Conservation (phyloP, 2,797 vertebrate species). For the Champsocephalus esox region DNA sequence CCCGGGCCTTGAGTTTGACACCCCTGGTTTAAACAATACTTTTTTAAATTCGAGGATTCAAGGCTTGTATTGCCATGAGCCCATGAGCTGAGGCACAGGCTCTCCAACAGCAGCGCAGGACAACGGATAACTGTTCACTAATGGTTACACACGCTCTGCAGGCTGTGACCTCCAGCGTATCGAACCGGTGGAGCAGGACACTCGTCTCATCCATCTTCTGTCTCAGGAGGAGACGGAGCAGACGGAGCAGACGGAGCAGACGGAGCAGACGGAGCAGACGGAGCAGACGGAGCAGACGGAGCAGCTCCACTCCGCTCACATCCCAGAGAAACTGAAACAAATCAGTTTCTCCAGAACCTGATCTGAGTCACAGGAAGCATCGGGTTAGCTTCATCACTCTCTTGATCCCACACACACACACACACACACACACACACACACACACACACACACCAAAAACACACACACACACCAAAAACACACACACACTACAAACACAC, state of each 20-base stretch:
- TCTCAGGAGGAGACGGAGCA: neutral
- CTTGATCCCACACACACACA: too few species aligned
- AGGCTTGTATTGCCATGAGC: too few species aligned
- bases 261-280: neutral
- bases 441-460: too few species aligned
- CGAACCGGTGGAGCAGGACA: constrained; percentile 19
- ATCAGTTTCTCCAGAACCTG: constrained; percentile 65
- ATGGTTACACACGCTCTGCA: neutral
- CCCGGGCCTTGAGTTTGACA: too few species aligned
- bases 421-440: too few species aligned
- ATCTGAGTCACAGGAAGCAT: constrained; percentile 83
- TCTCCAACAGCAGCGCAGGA: too few species aligned
- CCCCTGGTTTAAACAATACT: too few species aligned
- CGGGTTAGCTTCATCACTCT: constrained; percentile 50
- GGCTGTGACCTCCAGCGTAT: neutral
- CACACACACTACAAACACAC: too few species aligned
- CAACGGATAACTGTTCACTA: too few species aligned
- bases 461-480: too few species aligned
- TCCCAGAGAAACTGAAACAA: constrained; percentile 11
- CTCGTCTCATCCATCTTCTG: neutral
- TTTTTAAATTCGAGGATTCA: too few species aligned
- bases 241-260: neutral
- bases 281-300: neutral
- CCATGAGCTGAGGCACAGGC: too few species aligned
- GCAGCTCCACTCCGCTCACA: neutral